A percentile compares a stretch with the other conserved stretches of the same genome.
phyloP scores from a whole-genome alignment of 2,113 vertebrate species.

The Furnarius figulus region DNA sequence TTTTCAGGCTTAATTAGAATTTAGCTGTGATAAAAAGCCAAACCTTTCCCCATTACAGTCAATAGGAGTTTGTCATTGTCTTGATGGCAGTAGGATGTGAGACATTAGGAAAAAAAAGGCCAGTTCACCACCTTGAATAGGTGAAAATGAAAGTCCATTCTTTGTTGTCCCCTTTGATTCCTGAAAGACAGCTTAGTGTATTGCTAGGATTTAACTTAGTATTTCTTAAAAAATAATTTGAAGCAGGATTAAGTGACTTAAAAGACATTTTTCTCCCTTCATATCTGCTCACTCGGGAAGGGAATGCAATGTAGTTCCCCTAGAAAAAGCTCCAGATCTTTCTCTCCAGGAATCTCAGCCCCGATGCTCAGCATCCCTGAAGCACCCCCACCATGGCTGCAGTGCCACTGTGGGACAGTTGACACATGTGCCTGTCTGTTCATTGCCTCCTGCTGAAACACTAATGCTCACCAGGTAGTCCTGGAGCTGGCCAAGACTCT shows the following conservation, averaged over 20 bases:
- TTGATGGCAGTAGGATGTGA: not conserved
- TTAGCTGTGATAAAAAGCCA: not conserved
- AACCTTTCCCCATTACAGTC: not conserved
- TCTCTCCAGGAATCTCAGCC: not conserved
- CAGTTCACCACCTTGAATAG: not conserved
- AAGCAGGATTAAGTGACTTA: not conserved
- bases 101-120: not conserved
- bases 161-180: not conserved
- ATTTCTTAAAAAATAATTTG: not conserved
- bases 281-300: not conserved
- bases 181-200: not conserved
- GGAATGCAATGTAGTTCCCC: not conserved
- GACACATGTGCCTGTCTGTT: not conserved
- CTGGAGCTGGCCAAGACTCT: not conserved
- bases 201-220: not conserved
- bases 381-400: not conserved
- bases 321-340: not conserved
- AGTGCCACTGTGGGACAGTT: not conserved
- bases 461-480: not conserved
- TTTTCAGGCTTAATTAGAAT: conserved; percentile 11
- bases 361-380: conserved; percentile 6
- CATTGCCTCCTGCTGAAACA: not conserved
- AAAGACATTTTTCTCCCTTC: not conserved
- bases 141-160: not conserved
- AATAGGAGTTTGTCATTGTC: not conserved